Evolutionary conservation across 2,888 invertebrate species (phyloP), one percentile per base, ranked within the genome.

Genomic region (Amblyjoppa proteus): DNA sequence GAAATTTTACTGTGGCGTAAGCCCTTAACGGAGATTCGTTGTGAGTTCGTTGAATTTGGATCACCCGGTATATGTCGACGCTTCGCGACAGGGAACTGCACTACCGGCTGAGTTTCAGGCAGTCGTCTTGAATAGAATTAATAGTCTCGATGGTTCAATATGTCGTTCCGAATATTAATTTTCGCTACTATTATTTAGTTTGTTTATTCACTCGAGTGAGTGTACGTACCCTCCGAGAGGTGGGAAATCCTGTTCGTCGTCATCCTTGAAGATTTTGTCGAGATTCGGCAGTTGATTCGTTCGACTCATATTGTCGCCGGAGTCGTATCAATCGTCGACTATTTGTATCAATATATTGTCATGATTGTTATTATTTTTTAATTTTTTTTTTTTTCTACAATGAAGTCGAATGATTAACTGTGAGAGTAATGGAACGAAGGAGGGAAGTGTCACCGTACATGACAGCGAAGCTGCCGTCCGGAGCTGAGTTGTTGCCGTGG

Each of bases 211-310:
- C 4, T n/a, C 31, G 34, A 13, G 16, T 34, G 1, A 4, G 9
- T 31, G 4, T 64, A 88, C 88, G 56, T 88, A 93, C 93, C 93
- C 91, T 80, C 88, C 90, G 13, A 91, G 88, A 31, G 92, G 90
- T 77, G 89, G 68, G 85, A 92, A 91, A 85, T 92, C 92, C 28
- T 89, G 81, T 68, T 92, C 93, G 41, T 92, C 93, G 1, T 91
- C 91, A 75, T 92, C 91, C 66, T 90, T 89, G 71, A 93, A 90
- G 69, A 93, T 90, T 86, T 92, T 92, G 49, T 92, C 92, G 7
- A 93, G 88, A 88, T 92, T 92, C 25, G 91, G 91, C 49, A 92
- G 75, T 41, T 91, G 89, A 84, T 88, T 91, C 53, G 87, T 83
- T 66, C 90, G 79, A 85, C 84, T 90, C 92, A 92, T 91, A 20